Percentiles rank a stretch among this genome's conserved stretches.
These are phyloP conservation scores for Varanus komodoensis DNA, from an alignment of 2,113 vertebrate species.

Conservation along the genomic window DNA sequence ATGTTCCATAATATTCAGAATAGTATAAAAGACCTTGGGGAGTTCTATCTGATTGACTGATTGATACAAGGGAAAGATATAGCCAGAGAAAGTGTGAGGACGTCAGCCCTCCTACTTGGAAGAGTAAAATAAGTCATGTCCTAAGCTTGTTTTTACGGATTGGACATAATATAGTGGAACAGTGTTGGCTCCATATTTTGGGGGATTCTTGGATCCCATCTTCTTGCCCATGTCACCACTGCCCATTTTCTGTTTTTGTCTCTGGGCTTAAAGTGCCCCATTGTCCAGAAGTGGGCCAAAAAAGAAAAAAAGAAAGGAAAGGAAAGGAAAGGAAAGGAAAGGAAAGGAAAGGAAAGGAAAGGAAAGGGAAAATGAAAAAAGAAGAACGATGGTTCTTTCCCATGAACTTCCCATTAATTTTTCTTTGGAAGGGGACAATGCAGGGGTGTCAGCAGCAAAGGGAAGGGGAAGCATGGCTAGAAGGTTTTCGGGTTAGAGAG, in stretches of 20 bases:
- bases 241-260: too few species aligned
- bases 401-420: not conserved
- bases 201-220: not conserved
- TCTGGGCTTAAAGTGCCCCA: too few species aligned
- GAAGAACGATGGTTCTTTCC: too few species aligned
- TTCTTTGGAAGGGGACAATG: not conserved
- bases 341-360: too few species aligned
- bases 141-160: not conserved
- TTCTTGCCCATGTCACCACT: not conserved
- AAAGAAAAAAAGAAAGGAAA: too few species aligned
- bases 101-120: not conserved
- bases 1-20: not conserved
- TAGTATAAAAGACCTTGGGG: not conserved
- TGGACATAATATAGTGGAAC: not conserved
- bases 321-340: too few species aligned
- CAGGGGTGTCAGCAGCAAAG: not conserved
- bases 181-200: not conserved
- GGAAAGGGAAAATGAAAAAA: too few species aligned
- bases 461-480: not conserved
- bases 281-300: too few species aligned
- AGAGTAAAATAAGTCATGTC: not conserved
- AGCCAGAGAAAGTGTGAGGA: not conserved
- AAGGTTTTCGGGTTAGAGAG: too few species aligned
- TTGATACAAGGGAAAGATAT: not conserved
- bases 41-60: not conserved